phyloP scores from a whole-genome alignment of 1,140 invertebrate species.

The Caenorhabditis brenneri region DNA sequence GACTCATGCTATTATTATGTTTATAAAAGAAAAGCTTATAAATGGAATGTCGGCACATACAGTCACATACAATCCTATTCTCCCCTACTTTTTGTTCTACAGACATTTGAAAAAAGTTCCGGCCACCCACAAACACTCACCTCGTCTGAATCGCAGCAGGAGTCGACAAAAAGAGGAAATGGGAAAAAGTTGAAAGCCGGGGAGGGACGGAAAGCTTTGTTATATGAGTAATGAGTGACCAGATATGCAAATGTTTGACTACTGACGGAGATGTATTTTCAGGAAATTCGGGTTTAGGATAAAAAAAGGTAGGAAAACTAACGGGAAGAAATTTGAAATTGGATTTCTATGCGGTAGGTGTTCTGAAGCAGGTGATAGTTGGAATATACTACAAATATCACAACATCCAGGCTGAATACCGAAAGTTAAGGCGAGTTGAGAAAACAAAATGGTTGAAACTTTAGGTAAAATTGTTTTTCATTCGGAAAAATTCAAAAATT shows the following conservation, averaged over 20 bases:
- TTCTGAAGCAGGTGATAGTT: too few species aligned
- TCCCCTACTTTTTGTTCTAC: background rate
- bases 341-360: too few species aligned
- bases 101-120: conserved; percentile 30
- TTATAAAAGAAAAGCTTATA: background rate
- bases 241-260: conserved; percentile 28
- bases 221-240: conserved; percentile 43
- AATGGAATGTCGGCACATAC: conserved; percentile 27
- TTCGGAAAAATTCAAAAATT: too few species aligned
- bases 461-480: too few species aligned
- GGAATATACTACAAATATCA: too few species aligned
- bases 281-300: background rate
- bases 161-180: conserved; percentile 3
- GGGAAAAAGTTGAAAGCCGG: background rate
- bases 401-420: too few species aligned
- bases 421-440: too few species aligned
- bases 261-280: background rate
- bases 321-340: too few species aligned
- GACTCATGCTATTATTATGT: background rate
- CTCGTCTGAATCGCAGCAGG: conserved; percentile 13
- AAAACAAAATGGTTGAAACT: too few species aligned
- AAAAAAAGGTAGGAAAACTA: background rate
- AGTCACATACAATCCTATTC: background rate
- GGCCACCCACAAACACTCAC: conserved; percentile 20
- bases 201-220: background rate